Evolutionary conservation across 30 jellyfish, hydroid and myxozoan species (phyloP), one percentile per base, ranked within the genome.

Genomic region (Sanderia malayensis): DNA sequence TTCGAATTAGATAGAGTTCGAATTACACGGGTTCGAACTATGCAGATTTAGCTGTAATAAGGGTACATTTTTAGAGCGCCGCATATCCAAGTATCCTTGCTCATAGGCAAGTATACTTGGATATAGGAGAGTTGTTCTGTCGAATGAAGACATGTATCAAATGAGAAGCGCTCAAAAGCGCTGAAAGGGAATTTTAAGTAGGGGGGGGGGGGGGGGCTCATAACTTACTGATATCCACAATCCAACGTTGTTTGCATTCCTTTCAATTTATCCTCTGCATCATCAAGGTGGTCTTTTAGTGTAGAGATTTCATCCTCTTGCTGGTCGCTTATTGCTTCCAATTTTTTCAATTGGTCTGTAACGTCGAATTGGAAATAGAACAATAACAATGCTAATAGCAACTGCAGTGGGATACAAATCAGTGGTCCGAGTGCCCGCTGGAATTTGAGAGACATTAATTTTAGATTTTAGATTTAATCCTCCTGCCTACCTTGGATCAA

Each of bases 271-370:
- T 91, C 98, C 22, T 84, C 96, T 0, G 82, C 69, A 37, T 91
- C 98, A 79, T 91, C 98, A 4, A 84, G 18, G 61, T 80, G 72
- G 24, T 91, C 98, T 67, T 84, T 91, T 67, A 91, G 28, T 44
- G 61, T 49, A 28, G 96, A 53, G 24, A 84, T 91, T 32, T 91
- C 98, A 53, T 91, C 96, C 47, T 92, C 99, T 73, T 92, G 99
- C 44, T 82, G 84, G 67, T 92, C 99, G 0, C 94, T 92, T 31
- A 85, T 82, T 64, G 41, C 29, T 23, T 92, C 96, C 53, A 92
- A 70, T 30, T 61, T 74, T 73, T 78, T 46, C 37, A 79, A 46
- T 61, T 92, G 84, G 30, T 68, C 99, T 92, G n/a, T 3, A 32
- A 34, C n/a, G 15, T 23, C 4, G 9, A 62, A 41, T 2, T 59